Base-by-base conservation (phyloP, 2,888 invertebrate genomes). In the Melieria picta region DNA sequence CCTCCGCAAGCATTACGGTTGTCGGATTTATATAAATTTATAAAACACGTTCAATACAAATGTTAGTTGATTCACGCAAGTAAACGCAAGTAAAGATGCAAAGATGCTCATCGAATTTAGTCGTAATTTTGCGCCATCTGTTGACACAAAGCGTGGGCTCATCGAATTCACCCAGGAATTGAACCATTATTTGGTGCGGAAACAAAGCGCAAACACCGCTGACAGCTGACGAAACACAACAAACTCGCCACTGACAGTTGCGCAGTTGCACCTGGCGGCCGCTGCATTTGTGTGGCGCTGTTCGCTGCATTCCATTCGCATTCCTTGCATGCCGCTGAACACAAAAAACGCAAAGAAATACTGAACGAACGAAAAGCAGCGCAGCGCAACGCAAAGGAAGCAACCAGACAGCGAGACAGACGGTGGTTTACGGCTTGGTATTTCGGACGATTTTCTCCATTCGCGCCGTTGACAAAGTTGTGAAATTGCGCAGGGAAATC, bases 301-400 rank as follows among this genome's bases (percentile, higher is more conserved):
- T 47, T 63, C 47, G 60, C 60, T 61, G 72, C 74, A 77, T 77
- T 75, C 74, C 77, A 74, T 67, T 71, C 62, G 62, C 72, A 77
- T 77, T 75, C 74, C 73, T 72, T 52, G 73, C 73, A 77, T 77
- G 73, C 77, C 74, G 61, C 65, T 72, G 57, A 64, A 70, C 60
- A 74, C 58, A 71, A 58, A 74, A 75, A 72, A 52, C 65, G 66
- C n/a, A 66, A 63, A 62, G 55, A 65, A 71, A 72, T 68, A 71
- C 55, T 64, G 63, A 16, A 69, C 52, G 68, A 63, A 47, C 69
- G 56, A 67, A 48, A 62, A 58, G 58, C 48, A 57, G 46, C 47
- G 52, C 52, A 64, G 60, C 43, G 50, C 16, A 64, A 50, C 57
- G 58, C 58, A 61, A 69, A 69, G 60, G 55, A 68, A 71, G 30